Base-by-base conservation (phyloP, 2,797 vertebrate genomes). In the Emydoidea blandingii region DNA sequence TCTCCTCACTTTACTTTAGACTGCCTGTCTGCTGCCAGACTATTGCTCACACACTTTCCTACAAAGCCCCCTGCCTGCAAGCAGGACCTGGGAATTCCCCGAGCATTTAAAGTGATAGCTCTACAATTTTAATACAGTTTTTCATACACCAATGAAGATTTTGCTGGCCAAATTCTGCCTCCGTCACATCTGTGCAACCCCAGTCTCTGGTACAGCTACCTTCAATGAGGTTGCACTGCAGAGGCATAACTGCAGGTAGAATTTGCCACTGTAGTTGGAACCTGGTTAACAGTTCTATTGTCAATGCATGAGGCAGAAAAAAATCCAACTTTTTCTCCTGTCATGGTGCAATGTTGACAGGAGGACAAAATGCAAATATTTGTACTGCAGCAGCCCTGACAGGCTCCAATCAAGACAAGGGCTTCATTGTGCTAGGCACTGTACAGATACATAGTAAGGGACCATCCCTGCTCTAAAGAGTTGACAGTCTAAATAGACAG, bases 301-400 rank as follows among this genome's bases (percentile, higher is more conserved):
- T 41, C 19, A 53, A n/a, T 81, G 44, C 89, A 84, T 0, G 4
- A 89, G 82, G 76, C 87, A 82, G 80, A 49, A 86, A 82, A 44
- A 74, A n/a, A 9, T 19, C 16, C 7, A n/a, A 21, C n/a, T 37
- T 37, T 37, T 37, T 68, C n/a, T 9, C 21, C 65, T 37, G 9
- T 68, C 18, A 95, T 1, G 7, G 7, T 49, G 87, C 74, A 53
- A 79, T 1, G 86, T 97, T 90, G 95, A 86, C 1, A 0, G 88
- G 80, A 97, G 94, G 91, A 86, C n/a, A 68, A 94, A 94, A 90
- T 87, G 27, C 37, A 68, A 95, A 85, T 93, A 91, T 83, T 96
- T 93, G 94, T 90, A 81, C 87, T 96, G 92, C 1, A 0, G 95
- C 79, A 92, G 91, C 88, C 87, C 94, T 41, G 74, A n/a, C 57